Base-by-base conservation (phyloP, 2,797 vertebrate genomes). In the Neosalanx taihuensis region DNA sequence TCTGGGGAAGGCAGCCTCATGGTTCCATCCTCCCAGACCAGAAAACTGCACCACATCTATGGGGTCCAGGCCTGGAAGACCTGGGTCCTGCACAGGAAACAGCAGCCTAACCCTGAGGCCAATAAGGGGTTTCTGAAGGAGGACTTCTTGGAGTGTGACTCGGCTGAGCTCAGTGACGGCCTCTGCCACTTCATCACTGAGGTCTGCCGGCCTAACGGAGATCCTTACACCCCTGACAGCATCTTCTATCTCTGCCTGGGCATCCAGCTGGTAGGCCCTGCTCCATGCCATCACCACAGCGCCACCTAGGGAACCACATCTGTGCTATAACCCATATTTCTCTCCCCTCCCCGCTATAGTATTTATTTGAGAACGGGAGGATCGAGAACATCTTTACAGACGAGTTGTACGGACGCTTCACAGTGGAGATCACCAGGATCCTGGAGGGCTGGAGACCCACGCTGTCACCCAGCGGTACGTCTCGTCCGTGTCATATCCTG, bases 341-440 rank as follows among this genome's bases (percentile, higher is more conserved):
- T n/a, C 9, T 64, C 37, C 20, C 6, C 7, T 9, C 18, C 4
- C 66, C 26, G 5, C 61, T 6, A 23, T 86, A 98, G 97, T 94
- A 96, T 91, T 94, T 99, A 75, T 98, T 99, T 89, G 93, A 95
- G 89, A 96, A 96, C 83, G 96, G 95, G 80, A 94, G 96, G 79
- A 95, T 97, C 88, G 96, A 99, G 89, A 99, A 99, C 90, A 98
- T 99, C 93, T 99, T 99, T 83, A 98, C 94, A 7, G 97, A 99
- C 77, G 89, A 93, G 80, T 94, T 95, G 85, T 99, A 97, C 87
- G 93, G 90, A 69, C 88, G 87, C 81, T 98, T 99, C 92, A 94
- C 94, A 85, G 84, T 92, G 59, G 95, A 97, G 85, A 94, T 99
- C 81, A 96, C 94, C 65, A 92, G 91, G 86, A 95, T 98, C 85